Evolutionary conservation across 2,888 invertebrate genomes (phyloP).

Genomic region (Choreutis nemorana): DNA sequence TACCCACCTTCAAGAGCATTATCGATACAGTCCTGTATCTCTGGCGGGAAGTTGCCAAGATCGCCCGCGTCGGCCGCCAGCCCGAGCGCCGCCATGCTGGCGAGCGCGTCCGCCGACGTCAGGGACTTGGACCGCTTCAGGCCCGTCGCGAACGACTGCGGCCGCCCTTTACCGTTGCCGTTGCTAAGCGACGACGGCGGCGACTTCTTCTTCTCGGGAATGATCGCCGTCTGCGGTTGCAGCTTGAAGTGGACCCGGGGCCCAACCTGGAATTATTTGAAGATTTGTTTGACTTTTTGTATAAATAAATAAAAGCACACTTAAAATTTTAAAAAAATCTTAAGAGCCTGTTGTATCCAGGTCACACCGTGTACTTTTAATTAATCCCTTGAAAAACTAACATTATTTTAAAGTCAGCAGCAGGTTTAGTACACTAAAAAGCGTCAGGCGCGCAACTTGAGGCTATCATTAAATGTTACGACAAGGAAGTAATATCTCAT

Average conservation of each 20-base stretch:
- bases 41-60: conserved; percentile 76
- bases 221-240: conserved; percentile 46
- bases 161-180: conserved; percentile 51
- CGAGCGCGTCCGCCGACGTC: conserved; percentile 77
- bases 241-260: conserved; percentile 70
- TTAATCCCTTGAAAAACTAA: too few relatives aligned
- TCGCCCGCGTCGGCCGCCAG: conserved; percentile 77
- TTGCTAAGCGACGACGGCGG: conserved; percentile 48
- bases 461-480: too few relatives aligned
- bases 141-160: conserved; percentile 50
- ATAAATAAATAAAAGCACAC: too few relatives aligned
- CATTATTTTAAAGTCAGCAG: too few relatives aligned
- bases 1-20: conserved; percentile 75
- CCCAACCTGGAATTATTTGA: conserved; percentile 31
- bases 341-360: too few relatives aligned
- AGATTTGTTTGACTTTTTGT: too few relatives aligned
- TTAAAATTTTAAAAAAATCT: too few relatives aligned
- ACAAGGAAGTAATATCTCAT: too few relatives aligned
- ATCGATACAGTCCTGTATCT: conserved; percentile 77
- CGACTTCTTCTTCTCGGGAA: conserved; percentile 54
- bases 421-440: too few relatives aligned
- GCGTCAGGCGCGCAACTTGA: too few relatives aligned
- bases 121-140: conserved; percentile 85
- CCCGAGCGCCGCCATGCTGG: conserved; percentile 72
- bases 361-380: too few relatives aligned